Percentiles rank a stretch among this genome's conserved stretches.
Conservation (phyloP, 2,888 invertebrate genomes). For the Agriopis leucophaearia region DNA sequence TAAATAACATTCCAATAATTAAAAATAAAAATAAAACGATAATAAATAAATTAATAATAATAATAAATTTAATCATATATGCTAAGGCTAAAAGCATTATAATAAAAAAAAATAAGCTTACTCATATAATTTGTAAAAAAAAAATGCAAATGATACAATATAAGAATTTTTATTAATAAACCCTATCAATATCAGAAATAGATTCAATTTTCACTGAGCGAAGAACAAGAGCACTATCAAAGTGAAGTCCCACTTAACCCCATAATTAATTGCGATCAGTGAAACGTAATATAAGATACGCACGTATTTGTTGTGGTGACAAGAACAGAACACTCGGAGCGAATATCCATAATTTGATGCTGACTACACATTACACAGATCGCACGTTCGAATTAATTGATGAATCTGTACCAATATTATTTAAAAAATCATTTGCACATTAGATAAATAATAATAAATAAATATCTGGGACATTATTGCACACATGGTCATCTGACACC, state of each 20-base stretch:
- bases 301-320: conserved; percentile 52
- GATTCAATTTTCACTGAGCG: conserved; percentile 7
- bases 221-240: conserved; percentile 18
- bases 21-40: no score
- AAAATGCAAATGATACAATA: not conserved
- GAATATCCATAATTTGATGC: conserved; percentile 42
- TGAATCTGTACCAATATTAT: not conserved
- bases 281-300: conserved; percentile 47
- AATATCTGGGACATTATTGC: no score
- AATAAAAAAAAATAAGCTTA: no score
- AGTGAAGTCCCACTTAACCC: conserved; percentile 19
- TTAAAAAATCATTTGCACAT: not conserved
- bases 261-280: conserved; percentile 53
- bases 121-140: no score
- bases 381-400: not conserved
- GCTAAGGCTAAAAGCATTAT: no score
- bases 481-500: no score
- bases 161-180: not conserved
- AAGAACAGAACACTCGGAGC: conserved; percentile 50
- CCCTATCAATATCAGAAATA: conserved; percentile 3
- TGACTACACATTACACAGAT: conserved; percentile 11
- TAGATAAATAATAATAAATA: no score
- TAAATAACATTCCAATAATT: no score
- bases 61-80: no score
- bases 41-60: no score